Evolutionary conservation across 2,113 vertebrate genomes (phyloP).

Genomic region (Gopherus evgoodei): DNA sequence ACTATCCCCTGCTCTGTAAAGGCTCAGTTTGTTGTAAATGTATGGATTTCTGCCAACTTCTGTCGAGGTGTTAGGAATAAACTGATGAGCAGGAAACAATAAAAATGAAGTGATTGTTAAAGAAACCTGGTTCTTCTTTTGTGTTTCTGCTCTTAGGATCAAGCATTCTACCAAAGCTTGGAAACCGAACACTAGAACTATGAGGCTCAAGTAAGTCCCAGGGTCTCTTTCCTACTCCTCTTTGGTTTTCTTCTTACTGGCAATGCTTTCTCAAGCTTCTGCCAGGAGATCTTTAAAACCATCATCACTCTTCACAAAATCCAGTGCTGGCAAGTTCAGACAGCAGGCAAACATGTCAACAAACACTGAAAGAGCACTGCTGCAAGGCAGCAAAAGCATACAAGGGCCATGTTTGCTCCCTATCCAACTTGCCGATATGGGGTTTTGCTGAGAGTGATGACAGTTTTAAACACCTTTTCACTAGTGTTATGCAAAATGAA

Average conservation of each 20-base stretch:
- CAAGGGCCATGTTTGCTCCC: constrained; percentile 6
- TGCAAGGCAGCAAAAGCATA: not conserved
- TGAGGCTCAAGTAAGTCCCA: constrained; percentile 24
- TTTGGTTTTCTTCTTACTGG: not conserved
- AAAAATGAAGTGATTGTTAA: constrained; percentile 49
- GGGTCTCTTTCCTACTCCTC: not conserved
- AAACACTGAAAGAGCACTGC: not conserved
- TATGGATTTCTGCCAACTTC: constrained; percentile 15
- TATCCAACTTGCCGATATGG: not conserved
- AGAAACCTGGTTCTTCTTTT: constrained; percentile 19
- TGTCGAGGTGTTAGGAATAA: not conserved
- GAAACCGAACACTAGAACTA: constrained; percentile 43
- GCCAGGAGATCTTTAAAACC: constrained; percentile 47
- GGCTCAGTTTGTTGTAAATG: not conserved
- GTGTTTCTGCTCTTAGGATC: constrained; percentile 13
- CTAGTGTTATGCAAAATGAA: not conserved
- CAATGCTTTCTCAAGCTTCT: constrained; percentile 29
- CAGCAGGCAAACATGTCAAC: constrained; percentile 33
- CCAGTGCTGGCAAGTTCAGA: constrained; percentile 37
- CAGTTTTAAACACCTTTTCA: constrained; percentile 36
- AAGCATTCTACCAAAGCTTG: constrained; percentile 12
- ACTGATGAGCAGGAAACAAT: constrained; percentile 43
- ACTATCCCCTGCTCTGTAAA: constrained; percentile 2
- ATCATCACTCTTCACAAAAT: constrained; percentile 58
- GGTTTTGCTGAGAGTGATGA: constrained; percentile 36